Evolutionary conservation across 2,113 vertebrate species (phyloP).

Genomic region (Sylvilagus bachmani): DNA sequence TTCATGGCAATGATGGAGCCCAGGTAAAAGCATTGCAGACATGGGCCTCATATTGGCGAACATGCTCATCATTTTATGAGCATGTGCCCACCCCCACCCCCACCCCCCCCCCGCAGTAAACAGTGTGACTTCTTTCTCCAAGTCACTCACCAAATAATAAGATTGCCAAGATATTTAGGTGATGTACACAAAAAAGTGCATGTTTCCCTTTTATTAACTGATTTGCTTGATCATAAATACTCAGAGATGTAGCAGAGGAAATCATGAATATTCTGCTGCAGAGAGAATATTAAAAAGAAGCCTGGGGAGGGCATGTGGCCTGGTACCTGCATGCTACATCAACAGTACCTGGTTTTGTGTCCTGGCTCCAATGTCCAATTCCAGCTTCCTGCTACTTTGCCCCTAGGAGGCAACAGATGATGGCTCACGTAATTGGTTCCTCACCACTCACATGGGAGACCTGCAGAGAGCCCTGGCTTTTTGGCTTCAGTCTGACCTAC

Average conservation of each 20-base stretch:
- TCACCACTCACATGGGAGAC: too few species aligned
- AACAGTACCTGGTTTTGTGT: too few species aligned
- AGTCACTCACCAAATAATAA: constrained; percentile 68
- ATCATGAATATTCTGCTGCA: constrained; percentile 32
- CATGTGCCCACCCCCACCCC: not conserved
- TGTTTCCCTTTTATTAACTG: constrained; percentile 67
- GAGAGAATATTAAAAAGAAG: constrained; percentile 70
- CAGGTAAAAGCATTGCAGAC: not conserved
- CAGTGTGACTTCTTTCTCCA: constrained; percentile 56
- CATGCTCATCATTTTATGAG: not conserved
- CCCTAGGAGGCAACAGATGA: too few species aligned
- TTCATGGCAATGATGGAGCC: not conserved
- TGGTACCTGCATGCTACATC: too few species aligned
- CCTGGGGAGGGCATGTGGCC: too few species aligned
- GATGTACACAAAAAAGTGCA: constrained; percentile 50
- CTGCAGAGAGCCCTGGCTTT: too few species aligned
- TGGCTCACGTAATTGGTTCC: too few species aligned
- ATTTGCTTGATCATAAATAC: constrained; percentile 60
- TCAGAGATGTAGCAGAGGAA: constrained; percentile 49
- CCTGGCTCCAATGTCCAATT: too few species aligned
- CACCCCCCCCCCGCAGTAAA: too few species aligned
- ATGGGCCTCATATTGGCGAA: not conserved
- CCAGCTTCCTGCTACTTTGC: too few species aligned
- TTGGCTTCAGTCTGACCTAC: too few species aligned
- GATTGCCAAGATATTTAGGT: constrained; percentile 61